A percentile compares a stretch with the other conserved stretches of the same genome.
These are phyloP conservation scores for Doryteuthis pealeii DNA, from an alignment of 1,140 invertebrate genomes.

Conservation along the genomic window DNA sequence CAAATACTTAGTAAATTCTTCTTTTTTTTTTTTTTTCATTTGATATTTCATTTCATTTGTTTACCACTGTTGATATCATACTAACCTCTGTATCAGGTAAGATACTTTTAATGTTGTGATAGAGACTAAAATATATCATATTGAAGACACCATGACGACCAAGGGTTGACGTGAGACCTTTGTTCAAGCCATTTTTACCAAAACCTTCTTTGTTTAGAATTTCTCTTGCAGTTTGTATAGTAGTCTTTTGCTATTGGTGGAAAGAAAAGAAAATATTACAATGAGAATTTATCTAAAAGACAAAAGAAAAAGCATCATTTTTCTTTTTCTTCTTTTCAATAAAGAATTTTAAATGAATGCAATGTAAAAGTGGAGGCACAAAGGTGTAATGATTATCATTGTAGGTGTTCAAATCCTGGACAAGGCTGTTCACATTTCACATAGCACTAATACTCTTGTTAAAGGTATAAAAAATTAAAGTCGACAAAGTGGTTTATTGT, in stretches of 20 bases:
- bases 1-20: too few relatives aligned
- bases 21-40: too few relatives aligned
- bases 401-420: too few relatives aligned
- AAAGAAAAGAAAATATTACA: slow-evolving; percentile 19
- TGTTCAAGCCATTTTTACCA: slow-evolving; percentile 78
- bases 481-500: too few relatives aligned
- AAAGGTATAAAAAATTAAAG: too few relatives aligned
- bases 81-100: slow-evolving; percentile 71
- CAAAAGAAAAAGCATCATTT: slow-evolving; percentile 8
- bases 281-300: slow-evolving; percentile 13
- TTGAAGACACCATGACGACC: slow-evolving; percentile 87
- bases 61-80: neutral
- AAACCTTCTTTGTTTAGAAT: slow-evolving; percentile 76
- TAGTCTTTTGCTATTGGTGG: slow-evolving; percentile 67
- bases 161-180: slow-evolving; percentile 85
- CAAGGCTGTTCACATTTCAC: too few relatives aligned
- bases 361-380: too few relatives aligned
- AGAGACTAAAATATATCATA: slow-evolving; percentile 91
- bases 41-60: too few relatives aligned
- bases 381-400: too few relatives aligned
- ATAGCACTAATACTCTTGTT: too few relatives aligned
- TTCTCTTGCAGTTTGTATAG: slow-evolving; percentile 75
- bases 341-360: too few relatives aligned
- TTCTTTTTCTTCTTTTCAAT: neutral
- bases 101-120: slow-evolving; percentile 83